phyloP scores from a whole-genome alignment of 2,797 vertebrate genomes.

The Protosalanx chinensis region DNA sequence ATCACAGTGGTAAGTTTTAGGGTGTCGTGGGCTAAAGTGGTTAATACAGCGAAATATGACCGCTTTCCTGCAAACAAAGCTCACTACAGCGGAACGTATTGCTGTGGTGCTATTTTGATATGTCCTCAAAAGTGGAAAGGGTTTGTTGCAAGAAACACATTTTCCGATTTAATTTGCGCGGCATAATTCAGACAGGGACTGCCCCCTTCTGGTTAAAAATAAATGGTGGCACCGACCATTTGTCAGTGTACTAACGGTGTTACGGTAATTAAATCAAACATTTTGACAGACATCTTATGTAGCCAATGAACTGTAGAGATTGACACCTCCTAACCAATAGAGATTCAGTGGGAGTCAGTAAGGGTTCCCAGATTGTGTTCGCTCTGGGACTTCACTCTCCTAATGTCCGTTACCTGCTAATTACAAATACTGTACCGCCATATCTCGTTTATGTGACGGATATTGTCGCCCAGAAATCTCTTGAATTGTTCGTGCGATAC shows the following conservation, averaged over 20 bases:
- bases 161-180: no score
- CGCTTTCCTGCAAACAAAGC: neutral
- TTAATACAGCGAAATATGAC: no score
- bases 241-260: neutral
- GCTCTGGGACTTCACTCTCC: no score
- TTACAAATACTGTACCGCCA: no score
- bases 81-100: neutral
- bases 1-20: no score
- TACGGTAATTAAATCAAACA: slow-evolving; percentile 30
- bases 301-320: slow-evolving; percentile 6
- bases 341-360: neutral
- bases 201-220: slow-evolving; percentile 5
- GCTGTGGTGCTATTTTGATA: no score
- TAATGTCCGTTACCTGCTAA: no score
- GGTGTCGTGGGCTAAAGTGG: no score
- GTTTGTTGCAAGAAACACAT: neutral
- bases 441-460: neutral
- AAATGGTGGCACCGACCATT: neutral
- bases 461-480: neutral
- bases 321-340: slow-evolving; percentile 1
- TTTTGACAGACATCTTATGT: slow-evolving; percentile 16
- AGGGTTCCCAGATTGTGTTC: no score
- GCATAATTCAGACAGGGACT: neutral
- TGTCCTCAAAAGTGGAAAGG: neutral
- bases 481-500: neutral